A percentile compares a stretch with the other conserved stretches of the same genome.
phyloP scores from a whole-genome alignment of 2,797 vertebrate genomes.

The Psittacula echo region DNA sequence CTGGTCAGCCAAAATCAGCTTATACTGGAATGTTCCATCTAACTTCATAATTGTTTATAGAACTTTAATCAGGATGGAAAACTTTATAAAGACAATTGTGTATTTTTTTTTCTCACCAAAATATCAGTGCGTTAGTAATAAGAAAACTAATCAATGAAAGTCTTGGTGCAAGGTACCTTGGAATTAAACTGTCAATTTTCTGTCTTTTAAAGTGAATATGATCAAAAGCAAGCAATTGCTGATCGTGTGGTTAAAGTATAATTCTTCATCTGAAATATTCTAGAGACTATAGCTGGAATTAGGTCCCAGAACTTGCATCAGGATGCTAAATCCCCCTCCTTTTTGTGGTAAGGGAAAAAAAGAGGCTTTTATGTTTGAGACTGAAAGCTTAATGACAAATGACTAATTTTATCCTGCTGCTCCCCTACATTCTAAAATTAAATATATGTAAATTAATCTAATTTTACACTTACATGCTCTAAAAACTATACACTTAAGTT shows the following conservation, averaged over 20 bases:
- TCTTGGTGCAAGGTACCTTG: not conserved
- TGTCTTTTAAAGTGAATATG: not conserved
- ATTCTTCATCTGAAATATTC: not conserved
- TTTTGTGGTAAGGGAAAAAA: not conserved
- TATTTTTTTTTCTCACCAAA: not conserved
- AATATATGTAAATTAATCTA: not conserved
- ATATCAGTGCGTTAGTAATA: not conserved
- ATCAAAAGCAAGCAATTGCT: not conserved
- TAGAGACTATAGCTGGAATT: not conserved
- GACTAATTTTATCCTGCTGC: not conserved
- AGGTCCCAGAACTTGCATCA: not conserved
- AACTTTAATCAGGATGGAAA: not conserved
- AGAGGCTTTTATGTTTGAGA: not conserved
- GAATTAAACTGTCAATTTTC: not conserved
- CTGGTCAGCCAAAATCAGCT: not conserved
- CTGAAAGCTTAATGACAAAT: not conserved
- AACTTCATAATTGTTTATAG: not conserved
- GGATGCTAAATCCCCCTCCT: not conserved
- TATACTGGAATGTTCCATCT: not conserved
- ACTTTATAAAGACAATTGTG: not conserved
- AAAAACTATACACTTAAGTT: not conserved
- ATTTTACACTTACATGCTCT: not conserved
- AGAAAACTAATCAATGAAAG: not conserved
- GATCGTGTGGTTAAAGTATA: not conserved
- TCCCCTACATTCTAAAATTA: not conserved